A percentile compares a stretch with the other conserved stretches of the same genome.
Conservation (phyloP, 64 coral and sea anemone species). For the Montipora cactus region DNA sequence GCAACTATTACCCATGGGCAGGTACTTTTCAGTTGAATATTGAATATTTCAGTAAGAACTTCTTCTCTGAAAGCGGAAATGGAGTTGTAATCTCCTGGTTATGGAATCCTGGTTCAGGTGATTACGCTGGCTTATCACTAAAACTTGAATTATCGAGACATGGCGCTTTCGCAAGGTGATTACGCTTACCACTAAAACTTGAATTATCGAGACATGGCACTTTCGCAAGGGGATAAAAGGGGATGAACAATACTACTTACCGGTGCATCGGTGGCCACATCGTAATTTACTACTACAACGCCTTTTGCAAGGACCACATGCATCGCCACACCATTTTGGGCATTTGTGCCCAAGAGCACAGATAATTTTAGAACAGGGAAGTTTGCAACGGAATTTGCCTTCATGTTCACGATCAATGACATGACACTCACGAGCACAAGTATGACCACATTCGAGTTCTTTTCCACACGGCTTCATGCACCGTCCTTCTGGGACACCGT, state of each 20-base stretch:
- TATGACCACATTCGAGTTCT: constrained; percentile 62
- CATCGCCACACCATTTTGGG: constrained; percentile 11
- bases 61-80: too few relatives aligned
- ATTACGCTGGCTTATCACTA: too few relatives aligned
- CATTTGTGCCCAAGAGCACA: constrained; percentile 63
- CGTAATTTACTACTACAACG: constrained; percentile 60
- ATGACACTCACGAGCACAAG: constrained; percentile 65
- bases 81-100: too few relatives aligned
- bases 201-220: not conserved
- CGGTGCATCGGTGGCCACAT: constrained; percentile 50
- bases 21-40: too few relatives aligned
- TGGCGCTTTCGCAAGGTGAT: too few relatives aligned
- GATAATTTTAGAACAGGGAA: constrained; percentile 45
- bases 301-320: constrained; percentile 52
- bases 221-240: too few relatives aligned
- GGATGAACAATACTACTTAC: not conserved
- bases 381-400: constrained; percentile 50
- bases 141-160: too few relatives aligned
- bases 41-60: too few relatives aligned
- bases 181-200: constrained; percentile 66
- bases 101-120: too few relatives aligned
- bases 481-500: constrained; percentile 59
- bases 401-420: constrained; percentile 51
- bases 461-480: constrained; percentile 37
- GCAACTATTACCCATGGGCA: too few relatives aligned